Base-by-base conservation (phyloP, 2,797 vertebrate genomes). In the Florisuga fusca region DNA sequence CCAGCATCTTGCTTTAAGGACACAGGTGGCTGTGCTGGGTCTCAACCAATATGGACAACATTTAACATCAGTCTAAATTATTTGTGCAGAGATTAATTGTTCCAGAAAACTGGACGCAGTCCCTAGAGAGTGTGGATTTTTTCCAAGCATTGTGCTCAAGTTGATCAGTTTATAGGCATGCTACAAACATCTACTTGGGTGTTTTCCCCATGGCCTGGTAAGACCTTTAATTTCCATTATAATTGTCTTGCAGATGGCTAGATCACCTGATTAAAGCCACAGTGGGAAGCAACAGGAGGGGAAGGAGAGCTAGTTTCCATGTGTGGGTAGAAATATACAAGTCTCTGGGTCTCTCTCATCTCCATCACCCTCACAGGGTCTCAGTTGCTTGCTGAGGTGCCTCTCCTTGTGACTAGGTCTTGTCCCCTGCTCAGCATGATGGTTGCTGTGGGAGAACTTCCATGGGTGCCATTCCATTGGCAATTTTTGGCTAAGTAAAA, bases 221-320 rank as follows among this genome's bases (percentile, higher is more conserved):
- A 72, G 58, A n/a, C 22, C 59, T 61, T 83, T 81, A 36, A 77
- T 86, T 84, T 72, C 21, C 64, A 38, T 93, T 83, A 77, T 66
- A 68, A 87, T 63, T 58, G 31, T 55, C 51, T 85, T 86, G 76
- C 79, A 94, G 64, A 75, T 72, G 48, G 64, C 46, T 72, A 6
- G n/a, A 51, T 90, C 75, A 64, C 74, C 84, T 95, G 82, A 92
- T 36, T 55, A 78, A 72, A 87, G 57, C 31, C 81, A 74, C 67
- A 46, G 27, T 53, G 55, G 77, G 63, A 93, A 84, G 53, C 3
- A 2, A 62, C 54, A 69, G 59, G 76, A 34, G n/a, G 55, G 48
- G 50, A 74, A 80, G 36, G 36, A 68, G 68, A 36, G 34, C 33
- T 83, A 1, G 17, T 93, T 92, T 84, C 17, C 2, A 3, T 34